Evolutionary conservation across 1,140 invertebrate genomes (phyloP).

Genomic region (Drosophila parabipectinata): DNA sequence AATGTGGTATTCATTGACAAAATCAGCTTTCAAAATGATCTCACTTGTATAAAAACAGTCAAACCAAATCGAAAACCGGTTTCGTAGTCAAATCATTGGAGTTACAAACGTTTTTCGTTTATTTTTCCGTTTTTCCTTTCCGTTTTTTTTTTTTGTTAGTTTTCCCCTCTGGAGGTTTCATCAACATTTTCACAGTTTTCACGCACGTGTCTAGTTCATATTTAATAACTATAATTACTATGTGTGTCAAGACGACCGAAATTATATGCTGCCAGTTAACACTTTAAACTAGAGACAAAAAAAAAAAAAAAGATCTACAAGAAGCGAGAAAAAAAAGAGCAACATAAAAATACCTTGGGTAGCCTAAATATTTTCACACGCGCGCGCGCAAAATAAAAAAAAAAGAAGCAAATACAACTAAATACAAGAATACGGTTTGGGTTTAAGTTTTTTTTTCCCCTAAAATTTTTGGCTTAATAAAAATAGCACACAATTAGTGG

Average conservation of each 20-base stretch:
- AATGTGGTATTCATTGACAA: constrained; percentile 84
- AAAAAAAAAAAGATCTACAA: constrained; percentile 19
- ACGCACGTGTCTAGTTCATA: constrained; percentile 65
- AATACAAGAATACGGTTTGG: constrained; percentile 59
- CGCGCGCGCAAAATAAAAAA: constrained; percentile 36
- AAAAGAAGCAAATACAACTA: constrained; percentile 22
- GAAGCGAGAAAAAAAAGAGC: constrained; percentile 27
- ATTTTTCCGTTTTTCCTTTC: constrained; percentile 31
- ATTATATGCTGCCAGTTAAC: constrained; percentile 67
- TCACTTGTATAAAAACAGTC: constrained; percentile 84
- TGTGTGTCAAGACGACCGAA: constrained; percentile 68
- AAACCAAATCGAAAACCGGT: constrained; percentile 85
- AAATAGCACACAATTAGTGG: constrained; percentile 78
- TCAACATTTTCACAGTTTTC: constrained; percentile 15
- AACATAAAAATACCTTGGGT: constrained; percentile 60
- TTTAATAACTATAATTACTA: constrained; percentile 75
- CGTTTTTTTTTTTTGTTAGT: constrained; percentile 40
- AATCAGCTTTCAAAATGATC: constrained; percentile 85
- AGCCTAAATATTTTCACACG: constrained; percentile 78
- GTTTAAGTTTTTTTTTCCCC: constrained; percentile 14
- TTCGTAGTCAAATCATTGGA: constrained; percentile 82
- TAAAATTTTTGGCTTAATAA: constrained; percentile 39
- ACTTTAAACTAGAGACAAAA: constrained; percentile 53
- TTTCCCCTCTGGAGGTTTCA: constrained; percentile 1
- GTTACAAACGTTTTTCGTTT: constrained; percentile 50